Evolutionary conservation across 2,113 vertebrate genomes (phyloP).

Genomic region (Perca flavescens): DNA sequence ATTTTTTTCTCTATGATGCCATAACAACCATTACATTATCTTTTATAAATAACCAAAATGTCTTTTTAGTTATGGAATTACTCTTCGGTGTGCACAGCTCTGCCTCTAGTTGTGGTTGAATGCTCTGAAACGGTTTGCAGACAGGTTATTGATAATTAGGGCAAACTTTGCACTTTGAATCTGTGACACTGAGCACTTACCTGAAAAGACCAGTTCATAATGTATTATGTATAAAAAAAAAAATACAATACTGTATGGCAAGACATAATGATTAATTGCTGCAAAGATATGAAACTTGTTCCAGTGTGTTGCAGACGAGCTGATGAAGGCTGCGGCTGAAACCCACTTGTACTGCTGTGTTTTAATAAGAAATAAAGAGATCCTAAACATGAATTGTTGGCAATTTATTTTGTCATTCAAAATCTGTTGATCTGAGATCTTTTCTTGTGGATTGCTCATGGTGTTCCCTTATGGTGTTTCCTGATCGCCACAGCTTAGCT

Average conservation of each 20-base stretch:
- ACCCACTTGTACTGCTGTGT: constrained; percentile 21
- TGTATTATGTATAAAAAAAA: constrained; percentile 21
- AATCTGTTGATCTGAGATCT: background rate
- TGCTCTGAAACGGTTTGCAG: background rate
- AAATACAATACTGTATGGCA: constrained; percentile 9
- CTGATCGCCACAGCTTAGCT: background rate
- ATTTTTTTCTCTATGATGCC: constrained; percentile 29
- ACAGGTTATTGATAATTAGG: constrained; percentile 1
- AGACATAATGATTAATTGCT: background rate
- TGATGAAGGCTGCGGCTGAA: background rate
- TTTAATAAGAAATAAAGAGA: constrained; percentile 46
- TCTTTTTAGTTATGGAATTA: background rate
- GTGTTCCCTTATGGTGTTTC: background rate
- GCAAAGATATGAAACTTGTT: background rate
- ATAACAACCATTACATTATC: constrained; percentile 2
- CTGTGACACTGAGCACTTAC: constrained; percentile 33
- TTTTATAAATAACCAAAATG: background rate
- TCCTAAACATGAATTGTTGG: background rate
- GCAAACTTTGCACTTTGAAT: constrained; percentile 13
- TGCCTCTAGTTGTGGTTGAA: background rate
- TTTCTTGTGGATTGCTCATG: background rate
- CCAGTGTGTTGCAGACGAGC: constrained; percentile 6
- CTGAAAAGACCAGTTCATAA: background rate
- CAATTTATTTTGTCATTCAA: background rate
- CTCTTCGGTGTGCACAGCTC: background rate